These are phyloP conservation scores for Ictalurus furcatus DNA, from an alignment of 2,113 vertebrate genomes.

Conservation along the genomic window DNA sequence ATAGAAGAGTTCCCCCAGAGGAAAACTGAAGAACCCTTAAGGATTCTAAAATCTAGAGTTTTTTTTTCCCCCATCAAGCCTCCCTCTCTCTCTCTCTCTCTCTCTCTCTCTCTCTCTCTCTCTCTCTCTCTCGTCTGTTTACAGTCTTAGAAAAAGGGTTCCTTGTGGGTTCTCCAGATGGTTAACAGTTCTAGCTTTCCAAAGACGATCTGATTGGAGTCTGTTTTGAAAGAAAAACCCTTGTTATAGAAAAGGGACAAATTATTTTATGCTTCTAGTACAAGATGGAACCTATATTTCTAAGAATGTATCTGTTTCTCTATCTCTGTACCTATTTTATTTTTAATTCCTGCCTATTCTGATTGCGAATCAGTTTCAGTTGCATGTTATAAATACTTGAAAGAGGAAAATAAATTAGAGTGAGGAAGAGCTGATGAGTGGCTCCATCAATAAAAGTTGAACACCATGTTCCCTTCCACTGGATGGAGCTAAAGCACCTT, in stretches of 20 bases:
- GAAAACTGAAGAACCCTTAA: not conserved
- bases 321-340: not conserved
- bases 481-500: constrained; percentile 45
- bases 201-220: not conserved
- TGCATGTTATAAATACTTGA: not conserved
- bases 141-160: not conserved
- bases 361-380: not conserved
- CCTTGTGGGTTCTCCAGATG: not conserved
- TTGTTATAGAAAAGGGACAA: not conserved
- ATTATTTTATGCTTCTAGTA: not conserved
- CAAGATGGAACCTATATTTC: not conserved
- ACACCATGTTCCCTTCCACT: constrained; percentile 20
- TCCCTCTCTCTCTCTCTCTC: not conserved
- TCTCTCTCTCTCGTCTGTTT: not conserved
- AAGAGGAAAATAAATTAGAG: not conserved
- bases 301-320: not conserved
- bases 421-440: not conserved
- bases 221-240: not conserved
- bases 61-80: too few relatives aligned
- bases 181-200: not conserved
- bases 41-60: not conserved
- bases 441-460: not conserved
- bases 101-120: too few relatives aligned
- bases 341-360: not conserved
- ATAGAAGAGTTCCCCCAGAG: not conserved